Evolutionary conservation across 1,140 invertebrate species (phyloP).

Genomic region (Melanaphis sacchari): DNA sequence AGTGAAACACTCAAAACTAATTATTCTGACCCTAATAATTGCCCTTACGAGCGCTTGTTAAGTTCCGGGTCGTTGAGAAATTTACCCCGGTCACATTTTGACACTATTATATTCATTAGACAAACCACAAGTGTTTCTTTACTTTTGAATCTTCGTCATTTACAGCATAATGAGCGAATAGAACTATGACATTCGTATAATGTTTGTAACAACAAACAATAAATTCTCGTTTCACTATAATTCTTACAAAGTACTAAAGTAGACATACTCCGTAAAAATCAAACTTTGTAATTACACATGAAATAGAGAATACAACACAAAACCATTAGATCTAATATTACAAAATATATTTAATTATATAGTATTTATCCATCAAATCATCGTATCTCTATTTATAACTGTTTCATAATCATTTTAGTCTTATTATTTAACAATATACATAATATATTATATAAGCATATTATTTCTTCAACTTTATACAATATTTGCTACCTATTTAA

Average conservation of each 20-base stretch:
- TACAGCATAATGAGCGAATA: neutral
- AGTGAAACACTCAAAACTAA: conserved; percentile 18
- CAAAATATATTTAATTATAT: too few relatives aligned
- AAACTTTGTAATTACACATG: neutral
- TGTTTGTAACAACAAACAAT: neutral
- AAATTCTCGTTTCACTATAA: neutral
- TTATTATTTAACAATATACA: neutral
- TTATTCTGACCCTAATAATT: conserved; percentile 32
- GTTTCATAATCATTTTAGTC: neutral
- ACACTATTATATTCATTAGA: conserved; percentile 34
- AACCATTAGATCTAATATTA: too few relatives aligned
- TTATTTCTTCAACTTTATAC: neutral
- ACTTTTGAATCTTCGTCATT: conserved; percentile 5
- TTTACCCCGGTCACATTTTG: conserved; percentile 20
- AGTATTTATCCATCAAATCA: neutral
- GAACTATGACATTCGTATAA: neutral
- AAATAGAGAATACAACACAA: neutral
- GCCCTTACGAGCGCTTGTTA: neutral
- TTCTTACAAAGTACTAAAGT: neutral
- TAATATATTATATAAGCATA: neutral
- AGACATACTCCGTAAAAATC: neutral
- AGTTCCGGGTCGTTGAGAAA: neutral
- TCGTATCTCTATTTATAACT: neutral
- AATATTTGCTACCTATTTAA: neutral
- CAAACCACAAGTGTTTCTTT: conserved; percentile 32